Conservation (phyloP, 1,140 invertebrate species). For the Holotrichia oblita region DNA sequence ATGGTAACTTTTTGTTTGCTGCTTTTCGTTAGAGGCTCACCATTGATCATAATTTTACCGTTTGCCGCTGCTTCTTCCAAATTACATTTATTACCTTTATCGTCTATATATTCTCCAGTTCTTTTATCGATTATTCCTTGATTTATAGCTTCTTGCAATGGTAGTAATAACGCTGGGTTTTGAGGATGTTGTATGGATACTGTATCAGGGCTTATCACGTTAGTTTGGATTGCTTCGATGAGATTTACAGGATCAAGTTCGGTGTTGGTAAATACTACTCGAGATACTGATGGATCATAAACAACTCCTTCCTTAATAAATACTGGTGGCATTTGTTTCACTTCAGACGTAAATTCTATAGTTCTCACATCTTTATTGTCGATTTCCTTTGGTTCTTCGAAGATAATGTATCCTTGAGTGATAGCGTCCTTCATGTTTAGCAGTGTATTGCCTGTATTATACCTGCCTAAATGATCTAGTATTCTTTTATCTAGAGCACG, state of each 20-base stretch:
- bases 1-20: slow-evolving; percentile 68
- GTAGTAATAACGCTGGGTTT: slow-evolving; percentile 58
- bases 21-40: slow-evolving; percentile 69
- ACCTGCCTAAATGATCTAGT: slow-evolving; percentile 80
- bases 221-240: slow-evolving; percentile 15
- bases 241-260: slow-evolving; percentile 24
- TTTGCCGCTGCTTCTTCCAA: slow-evolving; percentile 80
- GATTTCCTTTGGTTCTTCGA: slow-evolving; percentile 65
- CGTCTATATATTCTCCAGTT: slow-evolving; percentile 75
- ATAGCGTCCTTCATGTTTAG: slow-evolving; percentile 85
- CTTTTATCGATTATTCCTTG: slow-evolving; percentile 79
- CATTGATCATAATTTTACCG: slow-evolving; percentile 75
- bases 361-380: slow-evolving; percentile 23
- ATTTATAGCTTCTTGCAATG: slow-evolving; percentile 72
- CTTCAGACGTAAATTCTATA: slow-evolving; percentile 14
- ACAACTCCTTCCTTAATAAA: slow-evolving; percentile 14
- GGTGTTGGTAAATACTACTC: background rate
- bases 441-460: slow-evolving; percentile 66
- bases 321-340: background rate
- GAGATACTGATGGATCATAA: background rate
- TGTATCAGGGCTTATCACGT: background rate
- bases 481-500: slow-evolving; percentile 82
- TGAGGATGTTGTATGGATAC: slow-evolving; percentile 11
- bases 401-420: slow-evolving; percentile 70
- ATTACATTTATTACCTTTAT: slow-evolving; percentile 71